Conservation (phyloP, 2,888 invertebrate genomes). For the Stenchaetothrips biformis region DNA sequence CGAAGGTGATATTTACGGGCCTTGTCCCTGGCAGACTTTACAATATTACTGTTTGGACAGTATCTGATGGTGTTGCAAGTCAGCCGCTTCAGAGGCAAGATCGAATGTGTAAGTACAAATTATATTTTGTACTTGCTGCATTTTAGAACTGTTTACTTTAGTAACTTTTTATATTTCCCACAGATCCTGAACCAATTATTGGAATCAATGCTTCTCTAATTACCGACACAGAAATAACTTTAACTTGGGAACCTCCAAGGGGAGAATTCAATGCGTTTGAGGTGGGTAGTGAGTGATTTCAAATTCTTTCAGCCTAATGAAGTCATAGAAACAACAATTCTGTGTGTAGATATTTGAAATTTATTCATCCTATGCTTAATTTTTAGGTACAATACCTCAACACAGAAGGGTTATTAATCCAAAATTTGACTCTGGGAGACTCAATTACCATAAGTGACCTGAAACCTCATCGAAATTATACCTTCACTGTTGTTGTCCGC, state of each 20-base stretch:
- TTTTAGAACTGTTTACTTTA: not conserved
- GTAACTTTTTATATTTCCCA: slow-evolving; percentile 27
- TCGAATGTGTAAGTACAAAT: slow-evolving; percentile 61
- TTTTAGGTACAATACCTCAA: slow-evolving; percentile 65
- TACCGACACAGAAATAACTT: slow-evolving; percentile 70
- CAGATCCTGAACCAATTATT: slow-evolving; percentile 79
- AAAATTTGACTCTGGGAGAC: slow-evolving; percentile 66
- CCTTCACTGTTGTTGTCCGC: slow-evolving; percentile 79
- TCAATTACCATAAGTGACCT: slow-evolving; percentile 65
- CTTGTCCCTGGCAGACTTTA: slow-evolving; percentile 83
- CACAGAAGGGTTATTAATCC: slow-evolving; percentile 61
- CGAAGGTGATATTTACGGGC: slow-evolving; percentile 54
- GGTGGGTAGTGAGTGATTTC: slow-evolving; percentile 43
- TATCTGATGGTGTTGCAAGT: slow-evolving; percentile 75
- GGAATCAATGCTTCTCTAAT: slow-evolving; percentile 71
- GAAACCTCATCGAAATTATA: slow-evolving; percentile 80
- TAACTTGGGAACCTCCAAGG: slow-evolving; percentile 75
- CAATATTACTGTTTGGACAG: slow-evolving; percentile 91
- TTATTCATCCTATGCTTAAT: slow-evolving; percentile 22
- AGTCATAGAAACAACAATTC: not conserved
- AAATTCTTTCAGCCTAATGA: not conserved
- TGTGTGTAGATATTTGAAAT: not conserved
- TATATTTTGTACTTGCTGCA: slow-evolving; percentile 14
- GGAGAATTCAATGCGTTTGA: slow-evolving; percentile 86
- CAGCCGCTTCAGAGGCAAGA: slow-evolving; percentile 84